These are phyloP conservation scores for Pseudocheirus occidentalis DNA, from an alignment of 2,797 vertebrate species.

Conservation along the genomic window DNA sequence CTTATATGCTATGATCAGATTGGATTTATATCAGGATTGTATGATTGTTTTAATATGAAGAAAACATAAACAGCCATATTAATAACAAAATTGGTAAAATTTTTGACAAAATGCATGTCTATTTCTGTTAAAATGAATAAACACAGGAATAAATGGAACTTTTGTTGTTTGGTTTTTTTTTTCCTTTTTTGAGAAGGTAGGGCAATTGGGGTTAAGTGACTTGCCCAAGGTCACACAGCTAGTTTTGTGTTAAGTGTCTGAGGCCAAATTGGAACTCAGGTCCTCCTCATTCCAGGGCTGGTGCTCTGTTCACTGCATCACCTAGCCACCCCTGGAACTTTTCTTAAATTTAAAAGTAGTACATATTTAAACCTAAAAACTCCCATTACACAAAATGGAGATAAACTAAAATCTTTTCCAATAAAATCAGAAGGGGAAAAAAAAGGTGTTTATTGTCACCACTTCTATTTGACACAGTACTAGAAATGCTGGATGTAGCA, in stretches of 20 bases:
- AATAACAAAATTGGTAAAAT: not conserved
- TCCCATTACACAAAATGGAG: not conserved
- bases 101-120: not conserved
- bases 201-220: too few relatives aligned
- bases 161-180: not conserved
- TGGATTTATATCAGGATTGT: not conserved
- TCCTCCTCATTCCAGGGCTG: too few relatives aligned
- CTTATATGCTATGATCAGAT: not conserved
- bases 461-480: not conserved
- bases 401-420: not conserved
- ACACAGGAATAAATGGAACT: not conserved
- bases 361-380: not conserved
- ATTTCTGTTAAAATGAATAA: not conserved
- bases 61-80: not conserved
- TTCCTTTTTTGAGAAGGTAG: too few relatives aligned
- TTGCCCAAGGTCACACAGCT: too few relatives aligned
- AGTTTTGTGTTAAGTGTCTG: too few relatives aligned
- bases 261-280: too few relatives aligned
- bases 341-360: not conserved
- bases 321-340: not conserved
- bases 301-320: too few relatives aligned
- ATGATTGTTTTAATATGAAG: not conserved
- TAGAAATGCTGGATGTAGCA: not conserved
- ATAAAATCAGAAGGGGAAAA: not conserved
- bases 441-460: not conserved